phyloP scores from a whole-genome alignment of 92 coral and sea anemone species.

The Epizoanthus fatuus region DNA sequence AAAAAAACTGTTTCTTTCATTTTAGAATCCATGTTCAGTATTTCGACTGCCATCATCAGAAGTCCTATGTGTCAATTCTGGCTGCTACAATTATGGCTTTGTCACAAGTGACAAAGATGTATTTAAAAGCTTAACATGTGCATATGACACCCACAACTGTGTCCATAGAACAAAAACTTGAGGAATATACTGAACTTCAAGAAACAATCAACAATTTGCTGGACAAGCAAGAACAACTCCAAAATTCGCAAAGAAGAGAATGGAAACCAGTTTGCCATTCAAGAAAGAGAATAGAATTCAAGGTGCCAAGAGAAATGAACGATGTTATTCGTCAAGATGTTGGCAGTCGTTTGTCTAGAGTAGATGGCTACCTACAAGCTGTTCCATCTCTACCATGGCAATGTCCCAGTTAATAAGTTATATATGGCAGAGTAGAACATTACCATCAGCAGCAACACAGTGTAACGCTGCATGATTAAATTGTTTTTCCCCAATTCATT shows the following conservation, averaged over 20 bases:
- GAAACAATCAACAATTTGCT: not conserved
- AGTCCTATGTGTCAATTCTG: conserved; percentile 18
- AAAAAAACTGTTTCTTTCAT: too few relatives aligned
- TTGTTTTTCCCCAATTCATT: too few relatives aligned
- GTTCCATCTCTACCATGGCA: too few relatives aligned
- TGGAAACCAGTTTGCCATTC: conserved; percentile 16
- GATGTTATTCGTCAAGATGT: conserved; percentile 9
- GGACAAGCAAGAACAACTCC: conserved; percentile 6
- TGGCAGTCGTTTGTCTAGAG: not conserved
- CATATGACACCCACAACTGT: conserved; percentile 41
- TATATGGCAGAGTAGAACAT: too few relatives aligned
- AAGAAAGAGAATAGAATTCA: not conserved
- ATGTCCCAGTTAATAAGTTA: too few relatives aligned
- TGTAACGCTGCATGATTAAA: too few relatives aligned
- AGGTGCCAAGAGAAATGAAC: not conserved
- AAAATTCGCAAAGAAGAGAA: not conserved
- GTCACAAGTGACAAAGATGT: conserved; percentile 30
- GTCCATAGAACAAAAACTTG: conserved; percentile 9
- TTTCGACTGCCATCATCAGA: conserved; percentile 1
- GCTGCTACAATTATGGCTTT: conserved; percentile 21
- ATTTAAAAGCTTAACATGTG: conserved; percentile 34
- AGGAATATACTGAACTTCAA: conserved; percentile 24
- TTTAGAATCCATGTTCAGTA: conserved; percentile 9
- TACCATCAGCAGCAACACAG: too few relatives aligned
- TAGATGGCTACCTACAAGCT: not conserved